Percentiles rank a stretch among this genome's conserved stretches.
These are phyloP conservation scores for Rugalucina vietnamica DNA, from an alignment of 2,888 invertebrate species.

Conservation along the genomic window DNA sequence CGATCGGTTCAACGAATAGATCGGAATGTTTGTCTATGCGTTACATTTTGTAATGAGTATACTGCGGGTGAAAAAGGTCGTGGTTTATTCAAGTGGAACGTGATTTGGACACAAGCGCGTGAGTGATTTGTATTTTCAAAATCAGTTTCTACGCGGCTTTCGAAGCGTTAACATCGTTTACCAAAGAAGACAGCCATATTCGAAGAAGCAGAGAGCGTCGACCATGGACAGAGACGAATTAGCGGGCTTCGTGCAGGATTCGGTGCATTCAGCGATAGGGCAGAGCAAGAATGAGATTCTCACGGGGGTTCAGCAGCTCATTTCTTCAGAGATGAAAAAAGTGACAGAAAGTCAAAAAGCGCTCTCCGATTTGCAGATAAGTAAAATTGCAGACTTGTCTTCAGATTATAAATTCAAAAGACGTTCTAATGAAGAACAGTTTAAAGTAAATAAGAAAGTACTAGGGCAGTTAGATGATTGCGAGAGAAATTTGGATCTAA, in stretches of 20 bases:
- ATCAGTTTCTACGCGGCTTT: background rate
- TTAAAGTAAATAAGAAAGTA: background rate
- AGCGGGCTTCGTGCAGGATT: background rate
- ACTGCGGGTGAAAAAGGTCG: too few relatives aligned
- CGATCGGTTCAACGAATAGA: too few relatives aligned
- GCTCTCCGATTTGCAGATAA: background rate
- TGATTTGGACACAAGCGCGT: too few relatives aligned
- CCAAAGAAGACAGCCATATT: too few relatives aligned
- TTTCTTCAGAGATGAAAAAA: background rate
- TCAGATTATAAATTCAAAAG: slow-evolving; percentile 3
- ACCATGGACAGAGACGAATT: background rate
- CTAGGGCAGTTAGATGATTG: background rate
- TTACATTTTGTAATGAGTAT: too few relatives aligned
- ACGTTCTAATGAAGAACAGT: background rate
- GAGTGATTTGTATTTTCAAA: too few relatives aligned
- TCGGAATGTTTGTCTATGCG: too few relatives aligned
- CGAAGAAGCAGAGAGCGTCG: too few relatives aligned
- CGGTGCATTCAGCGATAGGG: background rate
- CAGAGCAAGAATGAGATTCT: background rate
- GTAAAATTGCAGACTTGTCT: background rate
- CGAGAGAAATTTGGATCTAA: background rate
- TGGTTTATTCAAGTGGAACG: too few relatives aligned
- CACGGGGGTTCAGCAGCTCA: background rate
- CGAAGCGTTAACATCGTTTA: background rate
- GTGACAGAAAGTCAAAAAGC: background rate